phyloP scores from a whole-genome alignment of 2,797 vertebrate species.

The Phalanger gymnotis region DNA sequence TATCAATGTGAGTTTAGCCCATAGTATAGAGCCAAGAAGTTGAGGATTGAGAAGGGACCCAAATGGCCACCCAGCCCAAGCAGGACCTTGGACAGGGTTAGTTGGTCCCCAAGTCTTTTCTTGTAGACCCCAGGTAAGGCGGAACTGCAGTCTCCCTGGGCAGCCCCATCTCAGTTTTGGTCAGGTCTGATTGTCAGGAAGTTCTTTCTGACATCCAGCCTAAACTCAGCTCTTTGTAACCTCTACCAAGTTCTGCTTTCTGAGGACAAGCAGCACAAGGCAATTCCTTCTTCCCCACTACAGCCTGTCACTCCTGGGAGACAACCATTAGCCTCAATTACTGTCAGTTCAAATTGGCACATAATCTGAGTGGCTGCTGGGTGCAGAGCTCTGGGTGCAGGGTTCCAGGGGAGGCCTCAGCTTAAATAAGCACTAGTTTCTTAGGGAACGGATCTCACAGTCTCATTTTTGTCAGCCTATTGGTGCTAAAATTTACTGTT shows the following conservation, averaged over 20 bases:
- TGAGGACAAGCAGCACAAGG: neutral
- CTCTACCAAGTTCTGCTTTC: neutral
- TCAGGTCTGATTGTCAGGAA: neutral
- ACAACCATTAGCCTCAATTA: neutral
- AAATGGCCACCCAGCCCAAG: neutral
- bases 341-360: neutral
- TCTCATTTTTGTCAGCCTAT: neutral
- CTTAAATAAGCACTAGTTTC: neutral
- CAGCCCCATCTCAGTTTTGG: neutral
- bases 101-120: neutral
- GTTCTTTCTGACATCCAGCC: neutral
- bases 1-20: neutral
- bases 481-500: neutral
- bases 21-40: neutral
- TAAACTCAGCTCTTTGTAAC: neutral
- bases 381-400: neutral
- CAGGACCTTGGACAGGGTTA: neutral
- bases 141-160: neutral
- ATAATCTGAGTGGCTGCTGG: neutral
- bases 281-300: neutral
- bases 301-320: neutral
- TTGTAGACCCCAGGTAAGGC: neutral
- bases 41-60: neutral
- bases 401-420: neutral
- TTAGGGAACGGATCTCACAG: neutral